phyloP scores from a whole-genome alignment of 2,888 invertebrate species.

The Patella ulyssiponensis region DNA sequence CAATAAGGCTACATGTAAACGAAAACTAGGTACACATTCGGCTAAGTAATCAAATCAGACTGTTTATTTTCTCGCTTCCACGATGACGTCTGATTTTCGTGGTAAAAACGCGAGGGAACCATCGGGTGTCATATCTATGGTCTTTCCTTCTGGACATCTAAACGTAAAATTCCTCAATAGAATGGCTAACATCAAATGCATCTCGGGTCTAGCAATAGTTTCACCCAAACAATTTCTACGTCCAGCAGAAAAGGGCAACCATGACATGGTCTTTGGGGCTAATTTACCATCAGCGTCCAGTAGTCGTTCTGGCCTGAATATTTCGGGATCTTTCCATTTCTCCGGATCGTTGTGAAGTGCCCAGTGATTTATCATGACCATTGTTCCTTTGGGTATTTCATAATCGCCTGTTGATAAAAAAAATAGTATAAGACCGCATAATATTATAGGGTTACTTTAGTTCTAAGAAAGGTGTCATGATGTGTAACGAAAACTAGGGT shows the following conservation, averaged over 20 bases:
- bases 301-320: slow-evolving; percentile 56
- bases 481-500: no score
- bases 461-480: no score
- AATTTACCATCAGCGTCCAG: slow-evolving; percentile 52
- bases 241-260: slow-evolving; percentile 61
- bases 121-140: neutral
- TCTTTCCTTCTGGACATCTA: neutral
- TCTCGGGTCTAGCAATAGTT: slow-evolving; percentile 34
- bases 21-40: no score
- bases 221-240: slow-evolving; percentile 36
- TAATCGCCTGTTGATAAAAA: slow-evolving; percentile 40
- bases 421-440: no score
- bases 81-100: neutral
- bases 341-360: slow-evolving; percentile 53
- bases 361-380: slow-evolving; percentile 51
- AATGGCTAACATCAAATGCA: slow-evolving; percentile 24
- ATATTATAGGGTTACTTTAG: no score
- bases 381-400: slow-evolving; percentile 52
- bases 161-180: slow-evolving; percentile 32
- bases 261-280: slow-evolving; percentile 49
- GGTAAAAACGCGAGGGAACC: neutral
- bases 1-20: no score
- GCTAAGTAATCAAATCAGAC: no score
- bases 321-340: slow-evolving; percentile 50
- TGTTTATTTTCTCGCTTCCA: no score